Base-by-base conservation (phyloP, 1,140 invertebrate species). In the Apis dorsata region DNA sequence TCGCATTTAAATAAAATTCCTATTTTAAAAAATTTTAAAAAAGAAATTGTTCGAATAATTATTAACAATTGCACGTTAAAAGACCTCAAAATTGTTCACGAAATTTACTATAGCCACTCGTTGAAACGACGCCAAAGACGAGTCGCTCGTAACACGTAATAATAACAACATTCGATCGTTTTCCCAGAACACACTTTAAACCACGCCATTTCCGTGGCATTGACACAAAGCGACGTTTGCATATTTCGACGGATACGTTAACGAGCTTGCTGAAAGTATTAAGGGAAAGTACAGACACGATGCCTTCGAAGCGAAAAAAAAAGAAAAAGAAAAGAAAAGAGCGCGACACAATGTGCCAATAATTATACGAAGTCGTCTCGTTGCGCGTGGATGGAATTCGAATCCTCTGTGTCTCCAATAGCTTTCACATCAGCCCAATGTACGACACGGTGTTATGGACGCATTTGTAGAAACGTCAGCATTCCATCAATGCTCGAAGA, bases 241-340 rank as follows among this genome's bases (percentile, higher is more conserved):
- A n/a, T 78, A 62, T 85, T 85, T 73, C 70, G 74, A 59, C n/a
- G 69, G 62, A 28, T 53, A 71, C 66, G 69, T 60, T 87, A 85
- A 88, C 74, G 78, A 71, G 85, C 74, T 82, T 60, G 71, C 72
- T 79, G 69, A 81, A 85, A 72, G 85, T 68, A 84, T 76, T 63
- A 62, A 63, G 69, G 19, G n/a, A 34, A n/a, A 24, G n/a, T 21
- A 28, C 51, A 11, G 28, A 21, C 53, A 12, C 21, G 19, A 63
- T 13, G 62, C 68, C 83, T 51, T 60, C 66, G 77, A 79, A 75
- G 21, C 0, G 59, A 17, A 24, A 68, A 10, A 17, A 3, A 55
- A 49, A 62, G 24, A 72, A 59, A n/a, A 21, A 59, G 1, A 21
- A 59, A 59, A 17, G 24, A 34, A 34, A 65, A 28, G 17, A 65